Evolutionary conservation across 2,888 invertebrate genomes (phyloP).

Genomic region (Drosophila formosana): DNA sequence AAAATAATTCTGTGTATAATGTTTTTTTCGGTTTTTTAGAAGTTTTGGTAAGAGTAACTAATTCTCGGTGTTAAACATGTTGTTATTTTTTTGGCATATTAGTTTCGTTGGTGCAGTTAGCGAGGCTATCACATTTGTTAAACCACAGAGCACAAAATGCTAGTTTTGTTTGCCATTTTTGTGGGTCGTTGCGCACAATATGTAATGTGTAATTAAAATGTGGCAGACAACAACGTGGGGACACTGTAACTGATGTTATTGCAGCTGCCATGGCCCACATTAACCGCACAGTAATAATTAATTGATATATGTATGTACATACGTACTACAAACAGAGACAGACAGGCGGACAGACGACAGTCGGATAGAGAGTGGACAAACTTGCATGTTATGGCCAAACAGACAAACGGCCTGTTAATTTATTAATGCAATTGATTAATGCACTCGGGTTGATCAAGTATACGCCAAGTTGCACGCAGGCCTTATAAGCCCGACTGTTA

Average conservation of each 20-base stretch:
- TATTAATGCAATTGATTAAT: constrained; percentile 84
- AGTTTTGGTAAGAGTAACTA: constrained; percentile 11
- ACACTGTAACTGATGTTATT: constrained; percentile 36
- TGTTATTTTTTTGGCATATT: background rate
- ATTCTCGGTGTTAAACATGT: background rate
- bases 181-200: constrained; percentile 44
- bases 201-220: constrained; percentile 79
- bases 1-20: too few species aligned
- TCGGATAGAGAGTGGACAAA: background rate
- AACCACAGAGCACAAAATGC: constrained; percentile 60
- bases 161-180: constrained; percentile 59
- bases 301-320: constrained; percentile 68
- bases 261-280: constrained; percentile 51
- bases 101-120: constrained; percentile 21
- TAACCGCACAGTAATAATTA: constrained; percentile 80
- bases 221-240: constrained; percentile 51
- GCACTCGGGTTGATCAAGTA: constrained; percentile 64
- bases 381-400: constrained; percentile 18
- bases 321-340: constrained; percentile 58
- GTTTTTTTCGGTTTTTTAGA: background rate
- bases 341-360: background rate
- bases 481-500: constrained; percentile 29
- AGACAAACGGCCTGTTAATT: constrained; percentile 68
- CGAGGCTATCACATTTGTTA: constrained; percentile 39
- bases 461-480: constrained; percentile 24